Percentiles rank a stretch among this genome's conserved stretches.
Evolutionary conservation across 1,140 invertebrate genomes (phyloP).

Genomic region (Odontomachus brunneus): DNA sequence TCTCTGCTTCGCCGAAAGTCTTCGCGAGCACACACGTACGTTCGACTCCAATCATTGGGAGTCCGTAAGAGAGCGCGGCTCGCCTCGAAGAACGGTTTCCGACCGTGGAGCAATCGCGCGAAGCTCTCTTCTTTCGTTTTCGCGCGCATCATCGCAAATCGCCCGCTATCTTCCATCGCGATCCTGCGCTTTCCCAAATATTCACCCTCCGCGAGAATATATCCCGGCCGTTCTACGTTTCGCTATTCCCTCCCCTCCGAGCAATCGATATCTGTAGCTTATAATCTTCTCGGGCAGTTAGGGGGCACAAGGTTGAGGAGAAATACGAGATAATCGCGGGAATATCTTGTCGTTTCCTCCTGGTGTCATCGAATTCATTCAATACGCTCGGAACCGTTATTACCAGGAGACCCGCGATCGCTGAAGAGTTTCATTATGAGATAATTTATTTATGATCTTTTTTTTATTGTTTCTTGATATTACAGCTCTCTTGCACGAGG

Average conservation of each 20-base stretch:
- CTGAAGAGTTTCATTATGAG: background rate
- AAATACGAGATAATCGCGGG: constrained; percentile 27
- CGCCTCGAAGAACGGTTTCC: no score
- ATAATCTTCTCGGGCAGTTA: constrained; percentile 36
- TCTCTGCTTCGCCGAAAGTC: no score
- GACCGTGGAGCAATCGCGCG: no score
- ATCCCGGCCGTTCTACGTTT: background rate
- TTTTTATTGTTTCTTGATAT: background rate
- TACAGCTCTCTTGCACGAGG: no score
- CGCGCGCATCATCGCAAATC: background rate
- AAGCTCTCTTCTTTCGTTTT: no score
- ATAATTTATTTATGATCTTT: background rate
- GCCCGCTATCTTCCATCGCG: background rate
- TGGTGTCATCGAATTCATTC: constrained; percentile 1
- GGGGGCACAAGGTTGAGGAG: constrained; percentile 12
- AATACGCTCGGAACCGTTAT: background rate
- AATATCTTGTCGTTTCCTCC: no score
- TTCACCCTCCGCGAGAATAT: constrained; percentile 9
- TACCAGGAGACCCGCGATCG: background rate
- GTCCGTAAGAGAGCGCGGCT: background rate
- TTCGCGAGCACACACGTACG: background rate
- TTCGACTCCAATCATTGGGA: background rate
- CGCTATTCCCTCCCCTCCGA: constrained; percentile 16
- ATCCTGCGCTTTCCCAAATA: constrained; percentile 3
- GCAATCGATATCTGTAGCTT: constrained; percentile 36